Conservation (phyloP, 2,888 invertebrate species). For the Drosophila vallismaia region DNA sequence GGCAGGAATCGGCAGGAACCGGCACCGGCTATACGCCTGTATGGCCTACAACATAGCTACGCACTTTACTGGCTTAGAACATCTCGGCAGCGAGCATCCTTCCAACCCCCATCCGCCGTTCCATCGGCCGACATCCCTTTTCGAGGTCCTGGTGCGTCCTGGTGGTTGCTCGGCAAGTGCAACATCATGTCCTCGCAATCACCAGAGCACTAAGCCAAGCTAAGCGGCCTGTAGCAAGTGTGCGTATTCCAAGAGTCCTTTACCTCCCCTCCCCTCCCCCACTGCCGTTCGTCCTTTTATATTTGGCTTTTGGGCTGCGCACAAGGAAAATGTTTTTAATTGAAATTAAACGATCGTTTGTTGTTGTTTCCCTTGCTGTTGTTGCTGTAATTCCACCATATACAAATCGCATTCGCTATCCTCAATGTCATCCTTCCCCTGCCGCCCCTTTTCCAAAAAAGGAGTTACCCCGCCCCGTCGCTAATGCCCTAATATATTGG, state of each 20-base stretch:
- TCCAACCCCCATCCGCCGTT: slow-evolving; percentile 11
- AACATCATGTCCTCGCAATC: slow-evolving; percentile 77
- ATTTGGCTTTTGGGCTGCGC: slow-evolving; percentile 79
- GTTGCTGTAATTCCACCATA: slow-evolving; percentile 73
- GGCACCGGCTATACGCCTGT: slow-evolving; percentile 15
- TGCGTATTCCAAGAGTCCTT: slow-evolving; percentile 67
- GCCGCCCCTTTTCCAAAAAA: slow-evolving; percentile 27
- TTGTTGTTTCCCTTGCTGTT: slow-evolving; percentile 49
- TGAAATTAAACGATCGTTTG: slow-evolving; percentile 83
- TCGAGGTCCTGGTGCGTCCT: slow-evolving; percentile 50
- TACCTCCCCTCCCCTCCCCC: neutral
- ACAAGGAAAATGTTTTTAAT: slow-evolving; percentile 82
- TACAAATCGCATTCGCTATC: slow-evolving; percentile 75
- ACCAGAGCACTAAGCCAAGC: slow-evolving; percentile 77
- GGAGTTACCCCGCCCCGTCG: slow-evolving; percentile 19
- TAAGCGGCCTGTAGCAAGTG: slow-evolving; percentile 77
- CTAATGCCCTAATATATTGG: slow-evolving; percentile 82
- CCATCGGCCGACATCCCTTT: slow-evolving; percentile 40
- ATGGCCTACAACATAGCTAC: slow-evolving; percentile 65
- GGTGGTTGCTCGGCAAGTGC: slow-evolving; percentile 79
- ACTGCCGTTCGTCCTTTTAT: slow-evolving; percentile 52
- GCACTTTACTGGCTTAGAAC: slow-evolving; percentile 64
- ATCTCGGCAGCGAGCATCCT: slow-evolving; percentile 21
- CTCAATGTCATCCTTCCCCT: slow-evolving; percentile 44
- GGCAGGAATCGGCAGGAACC: slow-evolving; percentile 37